phyloP scores from a whole-genome alignment of 2,888 invertebrate species.

The Drosophila mayaguana region DNA sequence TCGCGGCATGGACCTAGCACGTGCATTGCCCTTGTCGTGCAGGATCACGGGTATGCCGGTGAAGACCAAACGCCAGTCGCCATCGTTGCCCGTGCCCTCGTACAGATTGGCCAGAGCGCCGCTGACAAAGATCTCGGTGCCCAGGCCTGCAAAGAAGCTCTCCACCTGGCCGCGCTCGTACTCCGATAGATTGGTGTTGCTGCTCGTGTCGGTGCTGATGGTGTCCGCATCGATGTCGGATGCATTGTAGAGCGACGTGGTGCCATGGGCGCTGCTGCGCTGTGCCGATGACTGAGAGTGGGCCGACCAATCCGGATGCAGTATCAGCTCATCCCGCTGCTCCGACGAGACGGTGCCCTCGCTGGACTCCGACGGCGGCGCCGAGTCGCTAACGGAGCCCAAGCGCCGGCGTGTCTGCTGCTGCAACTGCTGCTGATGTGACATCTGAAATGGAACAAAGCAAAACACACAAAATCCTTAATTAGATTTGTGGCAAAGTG shows the following conservation, averaged over 20 bases:
- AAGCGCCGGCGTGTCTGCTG: slow-evolving; percentile 86
- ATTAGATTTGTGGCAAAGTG: slow-evolving; percentile 68
- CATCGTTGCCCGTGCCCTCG: slow-evolving; percentile 87
- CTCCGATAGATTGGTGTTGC: slow-evolving; percentile 86
- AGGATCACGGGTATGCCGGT: slow-evolving; percentile 93
- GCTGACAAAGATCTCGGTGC: slow-evolving; percentile 92
- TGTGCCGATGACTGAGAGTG: slow-evolving; percentile 69
- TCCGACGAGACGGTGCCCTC: slow-evolving; percentile 87
- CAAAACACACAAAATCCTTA: slow-evolving; percentile 28
- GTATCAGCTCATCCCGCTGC: slow-evolving; percentile 73
- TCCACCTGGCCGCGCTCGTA: slow-evolving; percentile 90
- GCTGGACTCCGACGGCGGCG: slow-evolving; percentile 86
- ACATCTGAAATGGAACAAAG: slow-evolving; percentile 65
- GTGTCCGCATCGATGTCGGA: slow-evolving; percentile 84
- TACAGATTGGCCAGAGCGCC: slow-evolving; percentile 91
- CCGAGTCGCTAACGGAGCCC: slow-evolving; percentile 88
- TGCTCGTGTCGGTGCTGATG: slow-evolving; percentile 84
- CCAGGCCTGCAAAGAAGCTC: slow-evolving; percentile 90
- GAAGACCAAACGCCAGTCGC: slow-evolving; percentile 90
- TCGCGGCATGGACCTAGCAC: slow-evolving; percentile 88
- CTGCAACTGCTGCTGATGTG: slow-evolving; percentile 80
- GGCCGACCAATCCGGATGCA: slow-evolving; percentile 67
- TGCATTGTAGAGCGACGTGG: slow-evolving; percentile 82
- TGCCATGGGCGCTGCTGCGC: slow-evolving; percentile 73
- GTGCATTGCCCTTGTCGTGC: slow-evolving; percentile 91